phyloP scores from a whole-genome alignment of 2,888 invertebrate species.

The Trissoscelio sp. region DNA sequence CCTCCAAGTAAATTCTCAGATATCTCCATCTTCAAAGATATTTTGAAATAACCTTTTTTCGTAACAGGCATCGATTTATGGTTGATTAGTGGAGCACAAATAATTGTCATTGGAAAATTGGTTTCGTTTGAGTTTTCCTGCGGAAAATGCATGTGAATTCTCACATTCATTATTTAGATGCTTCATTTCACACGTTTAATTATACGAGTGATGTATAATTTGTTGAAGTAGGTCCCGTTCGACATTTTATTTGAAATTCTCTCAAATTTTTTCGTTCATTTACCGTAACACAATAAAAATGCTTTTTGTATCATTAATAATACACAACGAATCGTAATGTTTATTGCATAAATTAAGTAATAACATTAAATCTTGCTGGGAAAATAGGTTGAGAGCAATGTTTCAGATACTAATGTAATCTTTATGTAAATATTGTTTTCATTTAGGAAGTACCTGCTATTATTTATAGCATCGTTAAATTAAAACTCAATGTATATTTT shows the following conservation, averaged over 20 bases:
- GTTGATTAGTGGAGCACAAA: no score
- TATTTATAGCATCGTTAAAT: not conserved
- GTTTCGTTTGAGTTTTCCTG: not conserved
- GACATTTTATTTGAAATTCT: not conserved
- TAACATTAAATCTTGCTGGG: not conserved
- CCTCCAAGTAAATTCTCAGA: no score
- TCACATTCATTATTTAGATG: slow-evolving; percentile 19
- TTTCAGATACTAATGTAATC: not conserved
- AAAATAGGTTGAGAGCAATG: not conserved
- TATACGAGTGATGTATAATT: not conserved
- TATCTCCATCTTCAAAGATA: no score
- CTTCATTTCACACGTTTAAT: slow-evolving; percentile 30
- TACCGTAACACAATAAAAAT: not conserved
- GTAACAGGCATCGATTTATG: no score
- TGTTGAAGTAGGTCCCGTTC: slow-evolving; percentile 38
- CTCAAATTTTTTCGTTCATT: not conserved
- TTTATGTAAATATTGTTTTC: slow-evolving; percentile 6
- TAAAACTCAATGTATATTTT: slow-evolving; percentile 6
- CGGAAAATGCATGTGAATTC: slow-evolving; percentile 9
- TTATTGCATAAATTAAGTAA: not conserved
- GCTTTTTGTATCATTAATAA: not conserved
- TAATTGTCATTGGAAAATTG: not conserved
- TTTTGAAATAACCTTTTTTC: no score
- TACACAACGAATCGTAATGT: no score
- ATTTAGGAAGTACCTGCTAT: not conserved